These are phyloP conservation scores for Calosoma granatense DNA, from an alignment of 1,140 invertebrate genomes.

Conservation along the genomic window DNA sequence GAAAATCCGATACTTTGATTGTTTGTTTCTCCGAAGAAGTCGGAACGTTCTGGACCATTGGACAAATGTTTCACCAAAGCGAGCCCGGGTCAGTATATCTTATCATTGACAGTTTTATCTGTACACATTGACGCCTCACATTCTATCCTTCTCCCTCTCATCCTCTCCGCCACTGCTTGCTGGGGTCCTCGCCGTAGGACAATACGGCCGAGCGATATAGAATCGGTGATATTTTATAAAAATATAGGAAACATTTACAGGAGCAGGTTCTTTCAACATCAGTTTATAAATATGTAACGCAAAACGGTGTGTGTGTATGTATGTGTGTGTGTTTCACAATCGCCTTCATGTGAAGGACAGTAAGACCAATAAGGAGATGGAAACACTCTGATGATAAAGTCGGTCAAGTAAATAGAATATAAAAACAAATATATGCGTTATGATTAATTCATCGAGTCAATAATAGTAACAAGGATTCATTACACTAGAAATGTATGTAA, in stretches of 20 bases:
- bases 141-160: background rate
- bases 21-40: background rate
- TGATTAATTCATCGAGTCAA: no score
- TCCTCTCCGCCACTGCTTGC: background rate
- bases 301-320: no score
- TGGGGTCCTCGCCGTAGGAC: background rate
- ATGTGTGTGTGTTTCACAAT: no score
- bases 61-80: background rate
- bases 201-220: background rate
- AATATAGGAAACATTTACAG: background rate
- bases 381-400: no score
- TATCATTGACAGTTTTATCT: conserved; percentile 5
- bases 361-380: no score
- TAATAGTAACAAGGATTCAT: no score
- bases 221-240: background rate
- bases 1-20: conserved; percentile 6
- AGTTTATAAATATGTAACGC: no score
- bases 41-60: conserved; percentile 4
- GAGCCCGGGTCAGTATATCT: background rate
- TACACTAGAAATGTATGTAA: no score
- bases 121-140: conserved; percentile 4
- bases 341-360: no score
- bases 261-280: no score
- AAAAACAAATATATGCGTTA: no score
- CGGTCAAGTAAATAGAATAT: no score